Evolutionary conservation across 1,140 invertebrate genomes (phyloP).

Genomic region (Macrobrachium nipponense): DNA sequence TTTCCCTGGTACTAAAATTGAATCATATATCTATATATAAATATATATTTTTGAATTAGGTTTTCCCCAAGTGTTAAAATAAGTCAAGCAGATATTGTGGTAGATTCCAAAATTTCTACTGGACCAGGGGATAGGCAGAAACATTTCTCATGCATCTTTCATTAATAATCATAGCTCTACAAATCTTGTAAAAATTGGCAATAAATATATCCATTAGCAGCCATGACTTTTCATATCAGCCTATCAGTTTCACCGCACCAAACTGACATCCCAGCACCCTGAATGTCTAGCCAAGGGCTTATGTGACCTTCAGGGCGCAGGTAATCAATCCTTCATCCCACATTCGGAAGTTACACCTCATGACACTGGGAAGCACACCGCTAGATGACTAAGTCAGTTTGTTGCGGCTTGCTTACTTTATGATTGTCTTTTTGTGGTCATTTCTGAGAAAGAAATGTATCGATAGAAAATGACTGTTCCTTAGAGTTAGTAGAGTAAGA

Average conservation of each 20-base stretch:
- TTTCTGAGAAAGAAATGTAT: background rate
- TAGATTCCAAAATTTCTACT: constrained; percentile 40
- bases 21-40: background rate
- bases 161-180: constrained; percentile 60
- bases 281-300: constrained; percentile 29
- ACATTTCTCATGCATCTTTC: constrained; percentile 58
- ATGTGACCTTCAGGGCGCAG: constrained; percentile 54
- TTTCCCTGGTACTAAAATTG: constrained; percentile 50
- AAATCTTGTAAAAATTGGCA: constrained; percentile 60
- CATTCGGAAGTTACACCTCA: constrained; percentile 55
- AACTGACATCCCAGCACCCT: constrained; percentile 61
- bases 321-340: constrained; percentile 51
- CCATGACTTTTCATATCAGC: constrained; percentile 60
- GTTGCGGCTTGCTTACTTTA: constrained; percentile 52
- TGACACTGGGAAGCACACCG: constrained; percentile 53
- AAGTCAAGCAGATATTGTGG: constrained; percentile 23
- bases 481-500: constrained; percentile 55
- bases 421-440: constrained; percentile 37
- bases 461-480: background rate
- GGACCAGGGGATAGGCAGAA: constrained; percentile 59
- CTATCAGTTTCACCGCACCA: constrained; percentile 60
- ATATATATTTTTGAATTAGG: constrained; percentile 31
- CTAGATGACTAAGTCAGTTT: constrained; percentile 59
- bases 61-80: constrained; percentile 30
- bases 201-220: constrained; percentile 60